Evolutionary conservation across 2,797 vertebrate genomes (phyloP).

Genomic region (Diglossa cyanea): DNA sequence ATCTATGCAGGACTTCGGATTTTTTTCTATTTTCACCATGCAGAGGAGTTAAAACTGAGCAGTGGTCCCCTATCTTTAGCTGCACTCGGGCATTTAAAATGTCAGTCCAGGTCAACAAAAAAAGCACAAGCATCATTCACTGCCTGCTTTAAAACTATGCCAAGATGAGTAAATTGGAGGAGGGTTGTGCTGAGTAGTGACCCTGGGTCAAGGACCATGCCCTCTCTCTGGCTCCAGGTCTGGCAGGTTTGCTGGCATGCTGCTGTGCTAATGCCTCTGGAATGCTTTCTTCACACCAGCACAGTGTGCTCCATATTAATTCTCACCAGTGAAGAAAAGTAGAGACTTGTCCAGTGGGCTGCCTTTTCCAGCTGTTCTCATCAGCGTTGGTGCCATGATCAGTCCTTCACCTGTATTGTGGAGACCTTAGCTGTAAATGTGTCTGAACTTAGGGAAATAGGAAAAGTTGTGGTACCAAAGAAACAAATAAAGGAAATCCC

Average conservation of each 20-base stretch:
- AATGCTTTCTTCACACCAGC: not conserved
- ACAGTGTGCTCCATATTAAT: not conserved
- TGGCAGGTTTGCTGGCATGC: not conserved
- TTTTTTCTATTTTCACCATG: not conserved
- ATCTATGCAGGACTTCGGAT: not conserved
- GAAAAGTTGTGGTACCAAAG: not conserved
- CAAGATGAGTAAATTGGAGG: not conserved
- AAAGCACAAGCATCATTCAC: not conserved
- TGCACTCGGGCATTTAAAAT: not conserved
- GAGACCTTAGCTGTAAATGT: not conserved
- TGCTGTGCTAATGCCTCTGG: not conserved
- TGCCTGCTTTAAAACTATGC: not conserved
- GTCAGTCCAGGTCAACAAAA: not conserved
- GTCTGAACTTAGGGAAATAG: not conserved
- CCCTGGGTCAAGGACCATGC: not conserved
- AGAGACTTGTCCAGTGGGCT: not conserved
- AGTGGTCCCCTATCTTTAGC: not conserved
- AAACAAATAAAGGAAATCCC: not conserved
- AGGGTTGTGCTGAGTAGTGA: not conserved
- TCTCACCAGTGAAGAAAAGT: not conserved
- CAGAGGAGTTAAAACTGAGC: not conserved
- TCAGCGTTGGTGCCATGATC: not conserved
- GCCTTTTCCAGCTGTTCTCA: not conserved
- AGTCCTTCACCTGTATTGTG: not conserved
- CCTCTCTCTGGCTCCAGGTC: not conserved